Evolutionary conservation across 2,797 vertebrate genomes (phyloP), one percentile per base, ranked within the genome.

Genomic region (Carapus acus): DNA sequence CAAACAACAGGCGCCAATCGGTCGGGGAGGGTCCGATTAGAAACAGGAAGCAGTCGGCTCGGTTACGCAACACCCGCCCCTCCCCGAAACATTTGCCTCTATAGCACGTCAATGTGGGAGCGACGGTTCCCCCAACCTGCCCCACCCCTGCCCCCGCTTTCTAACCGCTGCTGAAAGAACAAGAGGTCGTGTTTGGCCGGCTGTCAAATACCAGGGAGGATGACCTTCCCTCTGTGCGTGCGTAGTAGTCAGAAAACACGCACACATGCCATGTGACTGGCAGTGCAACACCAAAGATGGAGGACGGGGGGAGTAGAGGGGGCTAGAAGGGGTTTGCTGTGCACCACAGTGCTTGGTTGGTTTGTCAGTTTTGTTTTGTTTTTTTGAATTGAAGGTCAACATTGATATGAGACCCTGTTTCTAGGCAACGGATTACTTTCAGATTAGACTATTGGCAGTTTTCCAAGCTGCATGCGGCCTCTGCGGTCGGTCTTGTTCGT

Each of bases 191-290:
- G 37, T 51, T 37, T 49, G 29, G 58, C 66, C 71, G 47, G 45
- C 33, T 40, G 65, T 59, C 50, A 73, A 69, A 46, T 56, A 49
- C 51, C 53, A 42, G 41, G n/a, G 22, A 37, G 34, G 27, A 23
- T 42, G 54, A 21, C 58, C 36, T 59, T 54, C 18, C 54, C 20
- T 24, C 5, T 55, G 49, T 8, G 29, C 29, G 27, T 6, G 20
- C 38, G 13, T 15, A 2, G 18, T 14, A 34, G 16, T 37, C 23
- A 45, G 3, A 1, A 39, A 9, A 42, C 24, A 42, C 47, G 15
- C 39, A 14, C 13, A 23, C 29, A 40, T 31, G 24, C 58, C n/a
- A 37, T 20, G 36, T 20, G 16, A 38, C 15, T 27, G 24, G 24
- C 5, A 27, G n/a, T 27, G 9, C 9, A 27, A 27, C 9, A 9